Percentiles rank a stretch among this genome's conserved stretches.
Conservation (phyloP, 2,888 invertebrate species). For the Ctena decussata region DNA sequence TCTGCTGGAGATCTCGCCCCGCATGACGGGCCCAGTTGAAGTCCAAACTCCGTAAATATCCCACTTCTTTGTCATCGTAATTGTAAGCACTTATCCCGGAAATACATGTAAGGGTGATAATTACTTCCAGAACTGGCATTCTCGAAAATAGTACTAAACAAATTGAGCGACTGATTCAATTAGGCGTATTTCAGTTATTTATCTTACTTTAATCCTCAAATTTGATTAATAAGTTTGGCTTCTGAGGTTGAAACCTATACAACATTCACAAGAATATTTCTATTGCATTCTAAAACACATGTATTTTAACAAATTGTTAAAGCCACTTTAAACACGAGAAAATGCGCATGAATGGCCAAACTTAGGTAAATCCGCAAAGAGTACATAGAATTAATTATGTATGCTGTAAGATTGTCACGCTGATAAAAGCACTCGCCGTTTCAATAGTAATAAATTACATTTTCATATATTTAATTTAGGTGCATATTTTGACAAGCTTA, state of each 20-base stretch:
- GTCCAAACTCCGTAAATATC: slow-evolving; percentile 51
- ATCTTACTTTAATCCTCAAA: no score
- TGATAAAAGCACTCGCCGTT: neutral
- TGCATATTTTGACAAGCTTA: slow-evolving; percentile 2
- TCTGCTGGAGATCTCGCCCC: slow-evolving; percentile 70
- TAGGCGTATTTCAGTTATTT: no score
- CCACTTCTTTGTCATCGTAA: slow-evolving; percentile 43
- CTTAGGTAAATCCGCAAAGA: neutral
- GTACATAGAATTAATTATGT: neutral
- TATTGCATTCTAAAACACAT: no score
- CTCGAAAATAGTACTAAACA: no score
- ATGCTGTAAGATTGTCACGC: neutral
- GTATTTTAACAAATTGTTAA: no score
- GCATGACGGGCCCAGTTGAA: slow-evolving; percentile 17
- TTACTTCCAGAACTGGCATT: neutral
- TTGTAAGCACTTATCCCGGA: slow-evolving; percentile 4
- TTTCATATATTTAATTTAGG: neutral
- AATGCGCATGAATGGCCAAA: neutral
- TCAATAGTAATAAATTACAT: slow-evolving; percentile 3
- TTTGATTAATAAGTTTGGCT: no score
- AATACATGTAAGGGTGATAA: neutral
- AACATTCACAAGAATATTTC: no score
- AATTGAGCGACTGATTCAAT: no score
- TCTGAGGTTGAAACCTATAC: no score
- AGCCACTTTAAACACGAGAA: neutral